Percentiles rank a stretch among this genome's conserved stretches.
Conservation (phyloP, 2,797 vertebrate genomes). For the Pempheris klunzingeri region DNA sequence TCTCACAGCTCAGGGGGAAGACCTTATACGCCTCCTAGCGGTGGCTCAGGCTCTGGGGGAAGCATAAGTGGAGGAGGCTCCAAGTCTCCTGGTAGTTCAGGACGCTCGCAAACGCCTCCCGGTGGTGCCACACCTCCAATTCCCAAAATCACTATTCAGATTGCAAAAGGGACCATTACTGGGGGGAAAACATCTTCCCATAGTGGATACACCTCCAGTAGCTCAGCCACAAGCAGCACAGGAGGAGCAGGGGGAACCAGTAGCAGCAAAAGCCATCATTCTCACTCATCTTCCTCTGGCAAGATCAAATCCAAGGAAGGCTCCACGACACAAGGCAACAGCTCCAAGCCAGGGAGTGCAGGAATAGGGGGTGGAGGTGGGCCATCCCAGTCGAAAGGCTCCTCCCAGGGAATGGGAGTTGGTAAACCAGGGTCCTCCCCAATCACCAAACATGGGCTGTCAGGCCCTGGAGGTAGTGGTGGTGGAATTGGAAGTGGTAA, state of each 20-base stretch:
- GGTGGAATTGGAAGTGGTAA: conserved; percentile 81
- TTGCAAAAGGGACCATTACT: conserved; percentile 95
- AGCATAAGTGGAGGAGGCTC: conserved; percentile 94
- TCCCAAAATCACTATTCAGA: conserved; percentile 99
- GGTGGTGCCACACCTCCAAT: conserved; percentile 97
- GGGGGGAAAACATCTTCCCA: conserved; percentile 96
- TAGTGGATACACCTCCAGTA: conserved; percentile 93
- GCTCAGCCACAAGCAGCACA: conserved; percentile 85
- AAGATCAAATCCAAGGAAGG: conserved; percentile 97
- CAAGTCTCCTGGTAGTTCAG: conserved; percentile 97
- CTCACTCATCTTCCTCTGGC: conserved; percentile 95
- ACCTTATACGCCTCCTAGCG: conserved; percentile 96
- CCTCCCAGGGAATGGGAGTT: conserved; percentile 92
- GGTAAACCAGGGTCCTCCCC: conserved; percentile 96
- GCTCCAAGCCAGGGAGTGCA: conserved; percentile 90
- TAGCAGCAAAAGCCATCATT: conserved; percentile 96
- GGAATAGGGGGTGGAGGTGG: conserved; percentile 83
- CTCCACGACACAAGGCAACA: conserved; percentile 87
- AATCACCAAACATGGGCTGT: conserved; percentile 94
- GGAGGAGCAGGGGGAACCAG: conserved; percentile 77
- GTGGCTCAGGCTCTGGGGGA: conserved; percentile 88
- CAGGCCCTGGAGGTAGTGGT: conserved; percentile 88
- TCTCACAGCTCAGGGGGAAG: conserved; percentile 94
- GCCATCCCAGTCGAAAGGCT: conserved; percentile 90
- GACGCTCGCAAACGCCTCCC: conserved; percentile 96